Conservation (phyloP, 2,888 invertebrate species). For the Metallyticus violacea region DNA sequence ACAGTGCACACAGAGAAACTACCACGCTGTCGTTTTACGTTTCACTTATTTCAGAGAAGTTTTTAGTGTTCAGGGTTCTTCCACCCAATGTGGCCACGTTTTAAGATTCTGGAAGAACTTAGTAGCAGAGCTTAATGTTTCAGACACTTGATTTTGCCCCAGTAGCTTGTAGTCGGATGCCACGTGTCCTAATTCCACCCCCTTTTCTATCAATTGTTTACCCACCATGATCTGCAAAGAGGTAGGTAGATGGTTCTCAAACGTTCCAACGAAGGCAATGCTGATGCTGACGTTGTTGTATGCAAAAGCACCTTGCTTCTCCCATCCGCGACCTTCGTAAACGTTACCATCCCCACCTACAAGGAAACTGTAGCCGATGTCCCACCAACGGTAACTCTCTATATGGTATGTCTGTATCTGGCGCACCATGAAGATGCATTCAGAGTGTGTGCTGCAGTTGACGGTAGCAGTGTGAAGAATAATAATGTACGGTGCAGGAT, state of each 20-base stretch:
- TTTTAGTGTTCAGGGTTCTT: slow-evolving; percentile 33
- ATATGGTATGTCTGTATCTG: slow-evolving; percentile 68
- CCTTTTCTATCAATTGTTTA: slow-evolving; percentile 58
- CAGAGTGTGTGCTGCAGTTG: slow-evolving; percentile 55
- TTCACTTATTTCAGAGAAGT: no score
- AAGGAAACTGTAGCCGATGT: slow-evolving; percentile 75
- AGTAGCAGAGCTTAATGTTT: slow-evolving; percentile 67
- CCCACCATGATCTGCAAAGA: slow-evolving; percentile 59
- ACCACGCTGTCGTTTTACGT: no score
- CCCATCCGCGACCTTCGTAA: slow-evolving; percentile 75
- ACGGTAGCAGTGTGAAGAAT: slow-evolving; percentile 60
- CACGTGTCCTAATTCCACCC: slow-evolving; percentile 60
- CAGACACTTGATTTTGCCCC: slow-evolving; percentile 64
- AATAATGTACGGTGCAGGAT: slow-evolving; percentile 16
- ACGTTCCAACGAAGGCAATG: slow-evolving; percentile 72
- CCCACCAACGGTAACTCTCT: slow-evolving; percentile 55
- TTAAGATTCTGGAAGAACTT: slow-evolving; percentile 61
- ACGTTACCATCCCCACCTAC: slow-evolving; percentile 75
- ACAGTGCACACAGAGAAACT: no score
- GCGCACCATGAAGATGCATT: slow-evolving; percentile 41
- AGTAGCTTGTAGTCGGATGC: slow-evolving; percentile 62
- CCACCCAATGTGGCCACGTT: slow-evolving; percentile 66
- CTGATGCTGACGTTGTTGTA: slow-evolving; percentile 62
- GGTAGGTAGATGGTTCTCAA: slow-evolving; percentile 53
- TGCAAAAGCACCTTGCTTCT: slow-evolving; percentile 57